phyloP scores from a whole-genome alignment of 2,797 vertebrate species.

The Vespertilio murinus region DNA sequence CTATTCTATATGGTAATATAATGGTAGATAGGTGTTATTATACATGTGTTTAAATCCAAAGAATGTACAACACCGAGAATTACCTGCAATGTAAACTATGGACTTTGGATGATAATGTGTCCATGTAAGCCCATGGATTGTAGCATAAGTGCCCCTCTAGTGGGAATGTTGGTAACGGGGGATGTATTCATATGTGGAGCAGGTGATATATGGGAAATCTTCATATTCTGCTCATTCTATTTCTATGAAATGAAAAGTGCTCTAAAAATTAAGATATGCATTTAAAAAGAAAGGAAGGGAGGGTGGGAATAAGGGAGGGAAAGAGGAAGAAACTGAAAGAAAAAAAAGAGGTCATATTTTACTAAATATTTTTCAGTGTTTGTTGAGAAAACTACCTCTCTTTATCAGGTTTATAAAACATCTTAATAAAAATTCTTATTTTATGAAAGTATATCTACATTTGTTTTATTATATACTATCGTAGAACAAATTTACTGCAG shows the following conservation, averaged over 20 bases:
- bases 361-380: background rate
- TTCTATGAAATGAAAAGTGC: background rate
- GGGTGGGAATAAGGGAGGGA: background rate
- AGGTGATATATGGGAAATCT: background rate
- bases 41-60: background rate
- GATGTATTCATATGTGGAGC: too few relatives aligned
- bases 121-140: background rate
- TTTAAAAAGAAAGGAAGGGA: background rate
- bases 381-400: background rate
- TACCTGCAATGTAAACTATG: background rate
- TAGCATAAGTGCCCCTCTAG: background rate
- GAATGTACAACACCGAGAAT: background rate
- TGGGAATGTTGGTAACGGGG: background rate
- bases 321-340: too few relatives aligned
- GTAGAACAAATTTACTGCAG: background rate
- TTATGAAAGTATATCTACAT: background rate
- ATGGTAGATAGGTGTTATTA: background rate
- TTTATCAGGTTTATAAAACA: background rate
- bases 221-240: background rate
- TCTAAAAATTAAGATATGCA: background rate
- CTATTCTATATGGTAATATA: background rate
- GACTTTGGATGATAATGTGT: background rate
- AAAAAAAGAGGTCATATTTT: background rate
- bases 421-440: background rate
- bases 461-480: background rate